Evolutionary conservation across 2,797 vertebrate genomes (phyloP).

Genomic region (Hipposideros larvatus): DNA sequence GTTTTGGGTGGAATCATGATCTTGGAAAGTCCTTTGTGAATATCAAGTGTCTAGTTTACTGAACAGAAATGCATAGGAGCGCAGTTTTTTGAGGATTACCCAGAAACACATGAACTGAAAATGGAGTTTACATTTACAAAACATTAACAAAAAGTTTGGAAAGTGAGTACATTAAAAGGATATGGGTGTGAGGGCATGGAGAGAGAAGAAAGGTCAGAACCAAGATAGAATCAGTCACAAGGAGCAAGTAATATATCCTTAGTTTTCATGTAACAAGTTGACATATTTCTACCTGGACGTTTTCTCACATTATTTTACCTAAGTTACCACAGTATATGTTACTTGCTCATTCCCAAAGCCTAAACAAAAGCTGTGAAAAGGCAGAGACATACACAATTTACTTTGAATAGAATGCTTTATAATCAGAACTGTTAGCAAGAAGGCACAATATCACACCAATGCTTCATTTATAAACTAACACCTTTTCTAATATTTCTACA

Average conservation of each 20-base stretch:
- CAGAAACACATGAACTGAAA: neutral
- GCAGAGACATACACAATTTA: neutral
- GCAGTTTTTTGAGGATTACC: neutral
- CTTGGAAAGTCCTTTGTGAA: neutral
- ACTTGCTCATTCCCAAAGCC: neutral
- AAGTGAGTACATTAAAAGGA: neutral
- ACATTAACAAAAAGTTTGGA: neutral
- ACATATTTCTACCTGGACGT: neutral
- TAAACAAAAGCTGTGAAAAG: neutral
- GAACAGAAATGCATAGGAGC: neutral
- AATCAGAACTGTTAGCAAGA: neutral
- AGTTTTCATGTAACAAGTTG: neutral
- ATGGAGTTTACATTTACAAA: neutral
- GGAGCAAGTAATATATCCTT: too few relatives aligned
- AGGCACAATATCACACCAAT: neutral
- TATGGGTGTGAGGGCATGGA: rapidly evolving
- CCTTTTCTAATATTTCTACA: neutral
- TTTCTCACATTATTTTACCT: neutral
- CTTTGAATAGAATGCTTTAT: neutral
- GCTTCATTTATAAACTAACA: neutral
- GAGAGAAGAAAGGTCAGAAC: neutral
- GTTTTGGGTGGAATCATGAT: neutral
- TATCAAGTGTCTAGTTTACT: neutral
- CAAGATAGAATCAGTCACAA: neutral
- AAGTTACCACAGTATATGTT: neutral